phyloP scores from a whole-genome alignment of 30 jellyfish, hydroid and myxozoan genomes.

The Haliclystus octoradiatus region DNA sequence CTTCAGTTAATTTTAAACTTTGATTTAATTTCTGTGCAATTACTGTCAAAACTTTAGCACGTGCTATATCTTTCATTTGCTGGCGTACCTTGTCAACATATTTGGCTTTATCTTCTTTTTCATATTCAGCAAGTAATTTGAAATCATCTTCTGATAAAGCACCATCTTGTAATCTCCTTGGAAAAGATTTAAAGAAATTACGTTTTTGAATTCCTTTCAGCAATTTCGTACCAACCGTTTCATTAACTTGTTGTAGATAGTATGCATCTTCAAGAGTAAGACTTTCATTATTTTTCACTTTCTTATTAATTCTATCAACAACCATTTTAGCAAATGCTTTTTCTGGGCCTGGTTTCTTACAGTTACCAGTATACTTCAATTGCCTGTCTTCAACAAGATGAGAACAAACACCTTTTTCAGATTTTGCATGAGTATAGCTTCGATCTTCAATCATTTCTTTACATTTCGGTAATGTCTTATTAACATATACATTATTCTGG shows the following conservation, averaged over 20 bases:
- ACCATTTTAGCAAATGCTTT: constrained; percentile 25
- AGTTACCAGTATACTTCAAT: constrained; percentile 77
- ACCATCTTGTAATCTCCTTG: constrained; percentile 34
- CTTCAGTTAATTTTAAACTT: constrained; percentile 47
- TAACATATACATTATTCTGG: constrained; percentile 22
- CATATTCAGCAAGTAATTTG: constrained; percentile 31
- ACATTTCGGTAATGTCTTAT: constrained; percentile 52
- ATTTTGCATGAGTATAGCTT: constrained; percentile 31
- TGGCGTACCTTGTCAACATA: constrained; percentile 45
- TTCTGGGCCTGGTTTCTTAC: constrained; percentile 53
- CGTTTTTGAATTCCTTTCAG: constrained; percentile 27
- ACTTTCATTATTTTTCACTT: constrained; percentile 36
- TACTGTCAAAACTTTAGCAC: constrained; percentile 20
- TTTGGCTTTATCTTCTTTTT: constrained; percentile 34
- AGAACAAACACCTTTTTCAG: constrained; percentile 43
- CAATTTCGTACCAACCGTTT: constrained; percentile 39
- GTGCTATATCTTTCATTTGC: constrained; percentile 22
- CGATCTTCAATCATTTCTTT: constrained; percentile 22
- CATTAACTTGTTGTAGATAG: constrained; percentile 38
- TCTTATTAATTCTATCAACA: constrained; percentile 31
- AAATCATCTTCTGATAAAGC: constrained; percentile 47
- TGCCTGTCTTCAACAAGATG: constrained; percentile 70
- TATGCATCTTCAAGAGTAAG: constrained; percentile 78
- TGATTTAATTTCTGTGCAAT: constrained; percentile 21
- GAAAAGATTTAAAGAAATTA: constrained; percentile 44